Base-by-base conservation (phyloP, 2,888 invertebrate genomes). In the Leucoma salicis region DNA sequence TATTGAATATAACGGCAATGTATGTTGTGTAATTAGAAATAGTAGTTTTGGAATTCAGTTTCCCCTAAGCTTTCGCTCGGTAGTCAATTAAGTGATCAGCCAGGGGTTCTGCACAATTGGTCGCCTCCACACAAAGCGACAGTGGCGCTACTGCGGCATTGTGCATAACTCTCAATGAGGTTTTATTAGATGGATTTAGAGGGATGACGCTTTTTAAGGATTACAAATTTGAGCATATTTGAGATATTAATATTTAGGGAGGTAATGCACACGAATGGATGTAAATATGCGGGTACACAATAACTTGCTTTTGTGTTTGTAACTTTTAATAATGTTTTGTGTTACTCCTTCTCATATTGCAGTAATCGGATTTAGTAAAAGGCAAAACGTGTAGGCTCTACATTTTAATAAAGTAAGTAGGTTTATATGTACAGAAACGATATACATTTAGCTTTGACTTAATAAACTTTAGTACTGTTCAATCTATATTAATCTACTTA, bases 31-130 rank as follows among this genome's bases (percentile, higher is more conserved):
- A 32, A 31, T 14, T n/a, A 8, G 44, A 39, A 46, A 42, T 45
- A 40, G 61, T 34, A 46, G 35, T 43, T 42, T 46, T 53, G 51
- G 13, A 29, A 29, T 57, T 48, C 43, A 57, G 58, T 60, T 53
- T 58, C 66, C 65, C 75, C 74, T 57, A 73, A 80, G 73, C 81
- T 78, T 74, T 76, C 77, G 76, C 76, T 78, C 73, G 64, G 74
- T 79, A 86, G 85, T 87, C 87, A 88, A 88, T 88, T 88, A 88
- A 83, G 85, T 81, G 83, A 84, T 87, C 86, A 86, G 78, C 72
- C 85, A 86, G 86, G 85, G 86, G 87, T 82, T 77, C 75, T 71
- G 76, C 78, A 81, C 88, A 86, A 87, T 87, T 82, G 88, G 87
- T 76, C 87, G 87, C 88, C 83, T 86, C 74, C 65, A 69, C 75